A percentile compares a stretch with the other conserved stretches of the same genome.
phyloP scores from a whole-genome alignment of 2,113 vertebrate species.

The Ctenomys sociabilis region DNA sequence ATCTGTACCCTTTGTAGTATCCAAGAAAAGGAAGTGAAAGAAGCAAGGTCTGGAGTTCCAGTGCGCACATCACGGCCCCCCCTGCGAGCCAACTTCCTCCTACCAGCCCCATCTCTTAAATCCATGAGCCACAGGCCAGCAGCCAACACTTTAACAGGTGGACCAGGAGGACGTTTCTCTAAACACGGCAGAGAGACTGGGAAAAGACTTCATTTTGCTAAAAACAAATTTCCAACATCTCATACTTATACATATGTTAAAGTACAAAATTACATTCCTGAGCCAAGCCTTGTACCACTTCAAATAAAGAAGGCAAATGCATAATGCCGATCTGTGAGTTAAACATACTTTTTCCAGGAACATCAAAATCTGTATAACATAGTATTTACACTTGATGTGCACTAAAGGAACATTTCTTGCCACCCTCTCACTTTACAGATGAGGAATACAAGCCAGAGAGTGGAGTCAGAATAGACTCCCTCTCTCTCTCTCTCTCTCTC shows the following conservation, averaged over 20 bases:
- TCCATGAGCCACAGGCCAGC: too few relatives aligned
- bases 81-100: background rate
- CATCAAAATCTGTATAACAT: background rate
- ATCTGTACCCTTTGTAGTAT: background rate
- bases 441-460: background rate
- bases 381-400: background rate
- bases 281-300: background rate
- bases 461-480: background rate
- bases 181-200: background rate
- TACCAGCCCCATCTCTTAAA: background rate
- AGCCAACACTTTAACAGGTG: background rate
- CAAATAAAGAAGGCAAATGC: background rate
- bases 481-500: too few relatives aligned
- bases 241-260: background rate
- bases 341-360: background rate
- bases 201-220: background rate
- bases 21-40: background rate
- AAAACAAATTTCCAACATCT: background rate
- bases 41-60: too few relatives aligned
- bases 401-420: background rate
- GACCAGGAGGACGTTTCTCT: background rate
- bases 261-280: background rate
- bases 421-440: background rate
- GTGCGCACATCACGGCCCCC: accelerated
- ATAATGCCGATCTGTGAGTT: background rate